These are phyloP conservation scores for Morone chrysops DNA, from an alignment of 2,113 vertebrate species.

Conservation along the genomic window DNA sequence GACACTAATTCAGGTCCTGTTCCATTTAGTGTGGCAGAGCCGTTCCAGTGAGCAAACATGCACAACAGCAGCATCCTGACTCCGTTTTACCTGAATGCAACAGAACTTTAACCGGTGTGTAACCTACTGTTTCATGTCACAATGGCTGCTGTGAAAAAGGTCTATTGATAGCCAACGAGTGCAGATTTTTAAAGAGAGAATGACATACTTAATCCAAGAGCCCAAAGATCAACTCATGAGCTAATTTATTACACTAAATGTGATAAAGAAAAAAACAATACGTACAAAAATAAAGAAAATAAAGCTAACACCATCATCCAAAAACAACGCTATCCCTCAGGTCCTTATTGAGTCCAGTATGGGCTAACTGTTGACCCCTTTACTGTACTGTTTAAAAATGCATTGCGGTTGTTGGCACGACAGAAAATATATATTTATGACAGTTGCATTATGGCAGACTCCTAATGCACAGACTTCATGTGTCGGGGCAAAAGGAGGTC, in stretches of 20 bases:
- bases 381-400: conserved; percentile 32
- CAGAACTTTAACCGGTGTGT: too few species aligned
- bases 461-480: conserved; percentile 16
- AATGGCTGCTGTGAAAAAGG: too few species aligned
- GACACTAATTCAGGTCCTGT: too few species aligned
- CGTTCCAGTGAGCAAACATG: too few species aligned
- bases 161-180: background rate
- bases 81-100: too few species aligned
- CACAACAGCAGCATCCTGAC: too few species aligned
- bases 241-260: conserved; percentile 73
- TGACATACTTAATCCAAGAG: conserved; percentile 25
- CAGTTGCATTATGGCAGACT: background rate
- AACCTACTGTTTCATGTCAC: too few species aligned
- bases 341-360: conserved; percentile 26
- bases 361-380: background rate
- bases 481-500: conserved; percentile 32
- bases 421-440: conserved; percentile 26
- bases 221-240: conserved; percentile 47
- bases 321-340: conserved; percentile 6
- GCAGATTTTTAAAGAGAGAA: background rate
- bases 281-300: conserved; percentile 52
- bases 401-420: conserved; percentile 52
- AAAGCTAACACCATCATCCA: conserved; percentile 43
- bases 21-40: too few species aligned
- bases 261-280: conserved; percentile 40